Evolutionary conservation across 2,797 vertebrate genomes (phyloP).

Genomic region (Myotis findleyi): DNA sequence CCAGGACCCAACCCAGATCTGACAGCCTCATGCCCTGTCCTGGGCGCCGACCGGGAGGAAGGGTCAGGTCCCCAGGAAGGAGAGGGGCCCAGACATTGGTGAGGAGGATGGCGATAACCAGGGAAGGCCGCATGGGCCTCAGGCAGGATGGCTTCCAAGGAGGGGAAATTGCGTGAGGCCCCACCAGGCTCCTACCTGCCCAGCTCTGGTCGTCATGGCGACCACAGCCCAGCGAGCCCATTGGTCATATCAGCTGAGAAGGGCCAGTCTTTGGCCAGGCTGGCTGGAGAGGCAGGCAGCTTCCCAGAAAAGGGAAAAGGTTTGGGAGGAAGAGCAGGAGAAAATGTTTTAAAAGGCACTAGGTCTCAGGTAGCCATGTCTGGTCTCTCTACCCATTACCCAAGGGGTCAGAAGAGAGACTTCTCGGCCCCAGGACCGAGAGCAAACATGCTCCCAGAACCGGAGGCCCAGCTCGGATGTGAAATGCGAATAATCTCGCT

Average conservation of each 20-base stretch:
- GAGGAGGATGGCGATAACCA: background rate
- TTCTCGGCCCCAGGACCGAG: background rate
- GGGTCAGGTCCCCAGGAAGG: background rate
- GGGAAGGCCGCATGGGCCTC: background rate
- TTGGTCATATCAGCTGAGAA: background rate
- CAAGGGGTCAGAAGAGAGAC: background rate
- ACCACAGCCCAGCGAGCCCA: background rate
- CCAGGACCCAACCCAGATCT: background rate
- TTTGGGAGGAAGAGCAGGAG: too few relatives aligned
- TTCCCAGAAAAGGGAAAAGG: background rate
- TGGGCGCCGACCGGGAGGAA: background rate
- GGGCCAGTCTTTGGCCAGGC: background rate
- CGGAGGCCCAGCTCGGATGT: background rate
- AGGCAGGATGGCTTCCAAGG: background rate
- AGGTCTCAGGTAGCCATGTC: background rate
- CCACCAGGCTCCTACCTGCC: constrained; percentile 3
- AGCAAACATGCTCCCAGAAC: background rate
- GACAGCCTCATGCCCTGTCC: background rate
- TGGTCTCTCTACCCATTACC: background rate
- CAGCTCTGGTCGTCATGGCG: background rate
- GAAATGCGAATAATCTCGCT: background rate
- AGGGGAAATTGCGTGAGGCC: background rate
- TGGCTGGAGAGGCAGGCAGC: background rate
- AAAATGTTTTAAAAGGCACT: background rate
- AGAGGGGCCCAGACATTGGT: background rate